Evolutionary conservation across 2,113 vertebrate species (phyloP), one percentile per base, ranked within the genome.

Genomic region (Bombycilla garrulus): DNA sequence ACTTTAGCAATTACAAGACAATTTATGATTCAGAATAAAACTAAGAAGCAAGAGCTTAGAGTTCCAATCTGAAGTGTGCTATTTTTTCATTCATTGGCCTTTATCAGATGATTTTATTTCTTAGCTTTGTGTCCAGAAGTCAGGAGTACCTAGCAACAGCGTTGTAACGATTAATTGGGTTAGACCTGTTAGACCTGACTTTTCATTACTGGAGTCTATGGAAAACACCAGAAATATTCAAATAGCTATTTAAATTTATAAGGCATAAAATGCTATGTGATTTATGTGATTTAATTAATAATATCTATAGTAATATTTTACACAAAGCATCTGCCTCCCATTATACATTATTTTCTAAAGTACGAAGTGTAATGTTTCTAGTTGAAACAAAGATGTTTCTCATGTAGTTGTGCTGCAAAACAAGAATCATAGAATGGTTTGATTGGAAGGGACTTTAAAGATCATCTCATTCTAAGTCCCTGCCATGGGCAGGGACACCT

Each of bases 1-100:
- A 25, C 40, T 56, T 85, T 3, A 86, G 82, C 45, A 57, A 57
- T 26, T 85, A 91, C 57, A 72, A 57, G 65, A 48, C 42, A 72
- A 90, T 80, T 80, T 70, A 66, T 90, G 82, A 90, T 90, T 94
- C 88, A 92, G 72, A 92, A 90, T 62, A 60, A 73, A 88, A 80
- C 35, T 7, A 2, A 76, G 47, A 95, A 86, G 71, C 67, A 42
- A 88, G 90, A 92, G 83, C 88, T 86, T 47, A 13, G 71, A 93
- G 74, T 93, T 94, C 91, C 64, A 28, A 35, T 80, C 62, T 53
- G 5, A 72, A 57, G 20, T 36, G 79, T 90, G 79, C 79, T 65
- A 17, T 40, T 92, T 88, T 94, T 65, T 97, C 92, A 94, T 90
- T 77, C 76, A 35, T 33, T 94, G 88, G 82, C 88, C 85, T 92